Evolutionary conservation across 2,113 vertebrate species (phyloP), one percentile per base, ranked within the genome.

Genomic region (Emydocephalus ijimae): DNA sequence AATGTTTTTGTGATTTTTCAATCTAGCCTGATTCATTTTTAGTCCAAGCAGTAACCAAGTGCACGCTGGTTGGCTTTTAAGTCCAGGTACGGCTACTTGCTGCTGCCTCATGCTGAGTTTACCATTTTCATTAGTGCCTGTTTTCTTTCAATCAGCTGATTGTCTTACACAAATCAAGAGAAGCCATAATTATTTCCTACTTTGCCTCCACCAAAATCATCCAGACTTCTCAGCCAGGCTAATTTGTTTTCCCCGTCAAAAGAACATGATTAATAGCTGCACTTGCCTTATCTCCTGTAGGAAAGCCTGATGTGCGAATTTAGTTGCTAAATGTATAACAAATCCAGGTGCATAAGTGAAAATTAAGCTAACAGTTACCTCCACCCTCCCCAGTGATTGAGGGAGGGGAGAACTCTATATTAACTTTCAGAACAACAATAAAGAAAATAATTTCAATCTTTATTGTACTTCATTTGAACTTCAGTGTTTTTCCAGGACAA

Each of bases 331-430:
- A 96, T 94, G 87, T 93, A 93, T 89, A 50, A 54, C 5, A 34
- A 95, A 1, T 91, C 91, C 89, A 91, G 93, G 23, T 89, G 92
- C 95, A 92, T 15, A 96, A 96, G 94, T 69, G 55, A 89, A 96
- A 97, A 96, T 96, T 91, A 97, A 96, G 94, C 29, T 56, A 94
- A 55, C 26, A 43, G 74, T 61, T 92, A 15, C 12, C 88, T 39
- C 18, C 34, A 3, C 2, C 9, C 8, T 56, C 59, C 61, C 94
- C 88, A 29, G 12, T 3, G 94, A 89, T 86, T 39, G 34, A 43
- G 74, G 34, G 7, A 81, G 34, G 18, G 74, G 34, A 81, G 18
- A 81, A 81, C 18, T 81, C 43, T 55, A 92, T 29, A 57, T 15
- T 26, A 92, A 10, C 61, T 86, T 52, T 91, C 74, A 91, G 95